phyloP scores from a whole-genome alignment of 2,888 invertebrate genomes.

The Dorcus parallelipipedus region DNA sequence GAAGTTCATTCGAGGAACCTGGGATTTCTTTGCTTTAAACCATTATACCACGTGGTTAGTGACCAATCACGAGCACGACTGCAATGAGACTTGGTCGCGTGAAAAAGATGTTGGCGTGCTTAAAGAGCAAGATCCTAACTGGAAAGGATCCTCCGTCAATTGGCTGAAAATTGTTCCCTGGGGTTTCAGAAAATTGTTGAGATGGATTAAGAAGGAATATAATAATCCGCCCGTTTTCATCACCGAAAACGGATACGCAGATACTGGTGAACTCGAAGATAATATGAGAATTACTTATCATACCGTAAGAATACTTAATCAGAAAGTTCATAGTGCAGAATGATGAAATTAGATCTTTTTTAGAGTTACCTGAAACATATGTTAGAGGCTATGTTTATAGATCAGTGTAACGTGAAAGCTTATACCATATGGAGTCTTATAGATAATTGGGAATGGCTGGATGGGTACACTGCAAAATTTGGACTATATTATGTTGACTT shows the following conservation, averaged over 20 bases:
- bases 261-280: conserved; percentile 51
- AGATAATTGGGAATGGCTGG: conserved; percentile 79
- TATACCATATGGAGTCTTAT: conserved; percentile 77
- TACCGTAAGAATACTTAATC: conserved; percentile 24
- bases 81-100: conserved; percentile 48
- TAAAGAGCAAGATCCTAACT: conserved; percentile 47
- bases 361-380: conserved; percentile 48
- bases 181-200: conserved; percentile 58
- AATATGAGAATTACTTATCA: conserved; percentile 49
- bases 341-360: background rate
- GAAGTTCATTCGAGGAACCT: conserved; percentile 49
- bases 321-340: background rate
- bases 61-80: conserved; percentile 34
- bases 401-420: conserved; percentile 59
- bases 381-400: conserved; percentile 51
- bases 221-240: conserved; percentile 56
- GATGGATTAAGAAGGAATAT: conserved; percentile 47
- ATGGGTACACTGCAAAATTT: conserved; percentile 68
- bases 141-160: conserved; percentile 52
- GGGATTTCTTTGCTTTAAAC: conserved; percentile 66
- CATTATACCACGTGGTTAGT: conserved; percentile 57
- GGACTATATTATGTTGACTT: conserved; percentile 70
- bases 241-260: conserved; percentile 61
- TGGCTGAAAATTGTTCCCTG: conserved; percentile 59
- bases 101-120: conserved; percentile 48